phyloP scores from a whole-genome alignment of 1,140 invertebrate genomes.

The Euschistus heros region DNA sequence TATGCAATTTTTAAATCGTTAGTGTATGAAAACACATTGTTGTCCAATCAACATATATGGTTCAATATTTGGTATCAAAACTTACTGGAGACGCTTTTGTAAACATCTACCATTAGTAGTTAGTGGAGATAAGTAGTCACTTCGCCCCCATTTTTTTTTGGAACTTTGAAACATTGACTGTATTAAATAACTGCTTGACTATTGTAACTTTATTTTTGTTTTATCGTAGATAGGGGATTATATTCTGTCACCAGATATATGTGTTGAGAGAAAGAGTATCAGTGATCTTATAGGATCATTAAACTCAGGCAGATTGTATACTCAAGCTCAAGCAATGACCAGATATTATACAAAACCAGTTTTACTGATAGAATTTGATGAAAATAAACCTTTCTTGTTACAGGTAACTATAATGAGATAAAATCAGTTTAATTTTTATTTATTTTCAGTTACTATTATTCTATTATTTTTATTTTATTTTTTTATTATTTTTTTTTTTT shows the following conservation, averaged over 20 bases:
- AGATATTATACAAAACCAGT: slow-evolving; percentile 79
- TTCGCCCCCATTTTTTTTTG: no score
- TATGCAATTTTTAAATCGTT: no score
- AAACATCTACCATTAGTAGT: no score
- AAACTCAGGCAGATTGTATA: slow-evolving; percentile 88
- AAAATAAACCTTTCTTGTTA: slow-evolving; percentile 80
- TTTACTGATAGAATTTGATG: slow-evolving; percentile 94
- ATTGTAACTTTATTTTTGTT: slow-evolving; percentile 11
- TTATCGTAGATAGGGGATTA: slow-evolving; percentile 82
- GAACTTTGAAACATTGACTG: no score
- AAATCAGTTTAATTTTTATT: no score
- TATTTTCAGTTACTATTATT: no score
- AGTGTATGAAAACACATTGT: no score
- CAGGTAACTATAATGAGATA: slow-evolving; percentile 46
- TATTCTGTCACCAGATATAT: slow-evolving; percentile 91
- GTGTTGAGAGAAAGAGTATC: slow-evolving; percentile 93
- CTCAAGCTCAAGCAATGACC: slow-evolving; percentile 84
- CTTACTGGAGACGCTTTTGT: no score
- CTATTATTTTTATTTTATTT: background rate
- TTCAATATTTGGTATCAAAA: no score
- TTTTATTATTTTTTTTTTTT: background rate
- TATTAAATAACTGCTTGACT: no score
- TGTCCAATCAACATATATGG: no score
- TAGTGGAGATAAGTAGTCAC: no score
- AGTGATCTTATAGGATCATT: slow-evolving; percentile 95